A percentile compares a stretch with the other conserved stretches of the same genome.
Evolutionary conservation across 2,888 invertebrate species (phyloP).

Genomic region (Aspidiotus destructor): DNA sequence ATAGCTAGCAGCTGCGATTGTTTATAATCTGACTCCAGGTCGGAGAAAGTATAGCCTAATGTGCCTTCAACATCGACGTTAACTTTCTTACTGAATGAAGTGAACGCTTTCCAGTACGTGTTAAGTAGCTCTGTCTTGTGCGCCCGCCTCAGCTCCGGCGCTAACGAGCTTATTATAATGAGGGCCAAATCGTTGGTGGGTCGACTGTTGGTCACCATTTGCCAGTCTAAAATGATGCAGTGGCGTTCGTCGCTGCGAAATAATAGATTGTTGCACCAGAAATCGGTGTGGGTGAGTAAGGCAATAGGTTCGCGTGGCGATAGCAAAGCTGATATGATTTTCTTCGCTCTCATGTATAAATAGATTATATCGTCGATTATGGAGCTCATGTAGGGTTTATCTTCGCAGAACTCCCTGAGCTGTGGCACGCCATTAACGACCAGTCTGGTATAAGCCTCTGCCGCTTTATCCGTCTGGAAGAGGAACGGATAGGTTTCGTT

Average conservation of each 20-base stretch:
- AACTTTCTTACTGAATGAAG: constrained; percentile 51
- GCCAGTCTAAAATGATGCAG: constrained; percentile 70
- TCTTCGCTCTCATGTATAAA: constrained; percentile 57
- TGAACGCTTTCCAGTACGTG: constrained; percentile 58
- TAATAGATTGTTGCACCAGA: constrained; percentile 71
- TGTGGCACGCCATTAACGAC: constrained; percentile 68
- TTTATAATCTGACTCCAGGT: constrained; percentile 50
- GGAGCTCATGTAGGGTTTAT: constrained; percentile 46
- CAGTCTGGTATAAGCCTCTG: constrained; percentile 67
- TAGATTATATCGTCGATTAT: constrained; percentile 52
- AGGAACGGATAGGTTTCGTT: constrained; percentile 55
- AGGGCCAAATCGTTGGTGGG: constrained; percentile 68
- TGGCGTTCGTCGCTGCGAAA: constrained; percentile 50
- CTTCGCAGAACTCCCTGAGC: constrained; percentile 49
- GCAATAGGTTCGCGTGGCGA: constrained; percentile 64
- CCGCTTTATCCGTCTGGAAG: constrained; percentile 67
- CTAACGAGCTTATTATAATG: constrained; percentile 60
- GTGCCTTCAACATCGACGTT: constrained; percentile 53
- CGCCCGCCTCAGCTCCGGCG: constrained; percentile 57
- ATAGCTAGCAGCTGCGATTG: constrained; percentile 64
- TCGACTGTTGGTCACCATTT: constrained; percentile 55
- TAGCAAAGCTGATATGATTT: constrained; percentile 59
- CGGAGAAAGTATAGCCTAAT: constrained; percentile 48
- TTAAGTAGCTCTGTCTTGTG: constrained; percentile 57
- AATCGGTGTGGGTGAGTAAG: constrained; percentile 69